These are phyloP conservation scores for Acronicta alni DNA, from an alignment of 2,888 invertebrate genomes.

Conservation along the genomic window DNA sequence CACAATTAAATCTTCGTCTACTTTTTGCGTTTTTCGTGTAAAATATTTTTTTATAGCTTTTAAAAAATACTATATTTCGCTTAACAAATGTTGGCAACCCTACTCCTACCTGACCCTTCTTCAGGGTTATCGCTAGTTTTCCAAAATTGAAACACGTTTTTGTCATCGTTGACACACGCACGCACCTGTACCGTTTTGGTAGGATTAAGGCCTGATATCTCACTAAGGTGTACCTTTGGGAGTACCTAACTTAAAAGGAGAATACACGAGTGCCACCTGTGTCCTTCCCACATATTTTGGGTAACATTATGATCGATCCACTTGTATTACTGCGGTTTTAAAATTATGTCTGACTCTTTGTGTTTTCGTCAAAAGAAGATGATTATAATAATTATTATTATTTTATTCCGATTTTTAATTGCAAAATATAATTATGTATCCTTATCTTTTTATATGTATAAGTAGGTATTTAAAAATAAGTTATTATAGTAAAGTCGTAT, in stretches of 20 bases:
- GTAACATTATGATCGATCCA: slow-evolving; percentile 12
- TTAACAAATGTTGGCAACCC: slow-evolving; percentile 32
- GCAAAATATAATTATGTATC: too few species aligned
- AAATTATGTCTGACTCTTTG: background rate
- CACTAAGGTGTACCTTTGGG: slow-evolving; percentile 42
- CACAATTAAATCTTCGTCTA: too few species aligned
- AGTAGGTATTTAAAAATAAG: too few species aligned
- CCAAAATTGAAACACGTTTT: slow-evolving; percentile 16
- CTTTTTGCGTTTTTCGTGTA: too few species aligned
- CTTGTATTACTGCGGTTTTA: background rate
- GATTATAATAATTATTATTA: too few species aligned
- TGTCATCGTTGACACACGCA: slow-evolving; percentile 14
- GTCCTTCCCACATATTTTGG: slow-evolving; percentile 13
- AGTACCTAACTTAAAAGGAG: slow-evolving; percentile 43
- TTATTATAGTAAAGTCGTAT: too few species aligned
- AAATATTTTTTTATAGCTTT: too few species aligned
- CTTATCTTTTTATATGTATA: too few species aligned
- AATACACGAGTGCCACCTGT: slow-evolving; percentile 40
- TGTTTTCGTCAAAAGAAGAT: background rate
- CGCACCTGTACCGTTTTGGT: slow-evolving; percentile 31
- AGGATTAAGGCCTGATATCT: slow-evolving; percentile 48
- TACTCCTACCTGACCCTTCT: slow-evolving; percentile 4
- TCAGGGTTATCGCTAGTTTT: slow-evolving; percentile 18
- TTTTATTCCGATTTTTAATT: too few species aligned
- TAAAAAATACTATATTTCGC: slow-evolving; percentile 16